A percentile compares a stretch with the other conserved stretches of the same genome.
Conservation (phyloP, 2,888 invertebrate genomes). For the Hermodice carunculata region DNA sequence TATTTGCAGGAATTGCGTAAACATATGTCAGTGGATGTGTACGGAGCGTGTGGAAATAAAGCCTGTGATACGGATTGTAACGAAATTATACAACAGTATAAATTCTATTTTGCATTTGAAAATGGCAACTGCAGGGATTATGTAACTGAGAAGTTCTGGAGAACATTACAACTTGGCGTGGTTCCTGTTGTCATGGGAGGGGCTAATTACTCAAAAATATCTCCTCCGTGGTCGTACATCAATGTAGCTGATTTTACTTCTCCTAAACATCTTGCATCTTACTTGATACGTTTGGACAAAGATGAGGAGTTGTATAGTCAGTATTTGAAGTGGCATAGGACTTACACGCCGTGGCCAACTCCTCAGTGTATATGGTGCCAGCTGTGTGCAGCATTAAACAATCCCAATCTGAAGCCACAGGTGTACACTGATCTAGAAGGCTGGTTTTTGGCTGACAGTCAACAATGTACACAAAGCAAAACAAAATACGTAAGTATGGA, state of each 20-base stretch:
- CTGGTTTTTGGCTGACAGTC: too few relatives aligned
- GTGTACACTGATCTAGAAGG: background rate
- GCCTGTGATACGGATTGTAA: background rate
- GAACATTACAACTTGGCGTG: background rate
- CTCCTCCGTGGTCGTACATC: constrained; percentile 5
- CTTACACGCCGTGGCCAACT: background rate
- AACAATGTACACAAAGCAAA: too few relatives aligned
- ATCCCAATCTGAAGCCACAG: background rate
- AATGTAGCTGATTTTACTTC: background rate
- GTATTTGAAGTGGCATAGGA: constrained; percentile 6
- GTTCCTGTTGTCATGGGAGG: background rate
- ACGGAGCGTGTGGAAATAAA: background rate
- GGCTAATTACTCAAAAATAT: background rate
- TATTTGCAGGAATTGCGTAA: background rate
- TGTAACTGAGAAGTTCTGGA: constrained; percentile 9
- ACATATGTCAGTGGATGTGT: constrained; percentile 3
- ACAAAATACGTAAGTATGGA: too few relatives aligned
- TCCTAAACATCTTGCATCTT: background rate
- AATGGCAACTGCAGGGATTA: constrained; percentile 4
- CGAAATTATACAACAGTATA: background rate
- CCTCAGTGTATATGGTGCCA: background rate
- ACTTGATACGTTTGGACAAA: background rate
- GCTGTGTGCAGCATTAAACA: background rate
- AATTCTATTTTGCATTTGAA: constrained; percentile 11
- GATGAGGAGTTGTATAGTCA: background rate